Evolutionary conservation across 2,113 vertebrate species (phyloP).

Genomic region (Rhinichthys klamathensis): DNA sequence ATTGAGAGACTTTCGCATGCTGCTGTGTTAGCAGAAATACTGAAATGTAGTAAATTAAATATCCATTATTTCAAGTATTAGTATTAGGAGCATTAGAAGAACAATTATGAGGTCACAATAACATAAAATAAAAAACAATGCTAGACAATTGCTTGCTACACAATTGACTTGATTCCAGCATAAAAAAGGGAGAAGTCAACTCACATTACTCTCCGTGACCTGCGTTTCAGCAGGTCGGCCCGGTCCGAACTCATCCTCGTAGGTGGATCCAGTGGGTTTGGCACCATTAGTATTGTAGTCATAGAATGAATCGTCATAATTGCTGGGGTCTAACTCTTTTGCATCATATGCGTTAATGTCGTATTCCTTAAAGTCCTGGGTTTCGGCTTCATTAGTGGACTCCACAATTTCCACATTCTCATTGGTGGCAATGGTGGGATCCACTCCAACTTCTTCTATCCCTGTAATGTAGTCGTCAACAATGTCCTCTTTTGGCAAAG

Average conservation of each 20-base stretch:
- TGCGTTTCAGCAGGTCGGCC: constrained; percentile 92
- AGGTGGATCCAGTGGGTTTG: constrained; percentile 77
- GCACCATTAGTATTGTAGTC: constrained; percentile 84
- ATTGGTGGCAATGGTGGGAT: constrained; percentile 71
- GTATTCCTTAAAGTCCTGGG: constrained; percentile 86
- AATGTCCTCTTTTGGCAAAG: constrained; percentile 84
- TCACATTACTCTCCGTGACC: constrained; percentile 90
- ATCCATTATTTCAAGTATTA: neutral
- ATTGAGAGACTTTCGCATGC: constrained; percentile 1
- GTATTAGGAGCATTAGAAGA: neutral
- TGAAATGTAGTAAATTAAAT: neutral
- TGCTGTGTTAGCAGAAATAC: constrained; percentile 1
- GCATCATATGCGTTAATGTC: constrained; percentile 78
- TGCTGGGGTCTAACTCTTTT: constrained; percentile 73
- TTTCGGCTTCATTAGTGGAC: constrained; percentile 69
- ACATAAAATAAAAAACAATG: neutral
- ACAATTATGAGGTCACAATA: neutral
- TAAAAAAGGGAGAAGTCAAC: constrained; percentile 62
- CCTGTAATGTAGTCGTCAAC: constrained; percentile 95
- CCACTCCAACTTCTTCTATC: constrained; percentile 86
- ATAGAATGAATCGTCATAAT: constrained; percentile 81
- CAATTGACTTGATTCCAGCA: neutral
- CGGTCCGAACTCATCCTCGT: constrained; percentile 88
- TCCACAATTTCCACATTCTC: constrained; percentile 67
- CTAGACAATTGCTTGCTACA: neutral